These are phyloP conservation scores for Eucidaris tribuloides DNA, from an alignment of 35 echinoderm and acorn worm genomes.

Conservation along the genomic window DNA sequence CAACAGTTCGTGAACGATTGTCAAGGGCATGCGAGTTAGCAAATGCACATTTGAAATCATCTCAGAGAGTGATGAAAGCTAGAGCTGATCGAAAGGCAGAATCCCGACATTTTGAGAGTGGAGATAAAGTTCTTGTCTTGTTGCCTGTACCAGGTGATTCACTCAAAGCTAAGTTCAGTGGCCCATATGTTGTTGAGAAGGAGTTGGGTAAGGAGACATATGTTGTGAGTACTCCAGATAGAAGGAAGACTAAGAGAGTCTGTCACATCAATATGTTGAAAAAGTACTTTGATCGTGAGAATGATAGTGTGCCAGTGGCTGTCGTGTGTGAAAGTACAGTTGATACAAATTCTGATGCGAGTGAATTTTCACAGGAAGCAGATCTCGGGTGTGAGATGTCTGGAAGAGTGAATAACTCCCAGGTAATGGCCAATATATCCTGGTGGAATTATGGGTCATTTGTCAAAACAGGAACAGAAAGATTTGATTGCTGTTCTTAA, in stretches of 20 bases:
- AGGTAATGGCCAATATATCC: not conserved
- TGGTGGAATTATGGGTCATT: conserved; percentile 3
- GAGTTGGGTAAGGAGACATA: conserved; percentile 40
- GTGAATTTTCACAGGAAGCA: not conserved
- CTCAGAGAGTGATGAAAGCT: conserved; percentile 31
- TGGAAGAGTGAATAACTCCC: not conserved
- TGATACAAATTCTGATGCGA: not conserved
- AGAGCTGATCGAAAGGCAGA: conserved; percentile 1
- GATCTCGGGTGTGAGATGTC: not conserved
- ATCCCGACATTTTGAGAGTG: not conserved
- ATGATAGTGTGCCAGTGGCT: not conserved
- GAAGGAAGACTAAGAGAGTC: conserved; percentile 23
- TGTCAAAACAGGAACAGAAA: not conserved
- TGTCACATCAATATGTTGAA: conserved; percentile 55
- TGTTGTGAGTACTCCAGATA: conserved; percentile 35
- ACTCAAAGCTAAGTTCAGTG: conserved; percentile 31
- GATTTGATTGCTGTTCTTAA: not conserved
- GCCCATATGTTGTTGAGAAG: conserved; percentile 38
- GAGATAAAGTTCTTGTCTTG: conserved; percentile 55
- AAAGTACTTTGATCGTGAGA: conserved; percentile 13
- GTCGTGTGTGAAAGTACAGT: not conserved
- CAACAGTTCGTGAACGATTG: conserved; percentile 25
- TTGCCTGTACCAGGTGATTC: conserved; percentile 51
- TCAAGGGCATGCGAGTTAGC: conserved; percentile 34
- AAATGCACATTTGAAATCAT: conserved; percentile 1